Conservation (phyloP, 2,888 invertebrate species). For the Zelleria hepariella region DNA sequence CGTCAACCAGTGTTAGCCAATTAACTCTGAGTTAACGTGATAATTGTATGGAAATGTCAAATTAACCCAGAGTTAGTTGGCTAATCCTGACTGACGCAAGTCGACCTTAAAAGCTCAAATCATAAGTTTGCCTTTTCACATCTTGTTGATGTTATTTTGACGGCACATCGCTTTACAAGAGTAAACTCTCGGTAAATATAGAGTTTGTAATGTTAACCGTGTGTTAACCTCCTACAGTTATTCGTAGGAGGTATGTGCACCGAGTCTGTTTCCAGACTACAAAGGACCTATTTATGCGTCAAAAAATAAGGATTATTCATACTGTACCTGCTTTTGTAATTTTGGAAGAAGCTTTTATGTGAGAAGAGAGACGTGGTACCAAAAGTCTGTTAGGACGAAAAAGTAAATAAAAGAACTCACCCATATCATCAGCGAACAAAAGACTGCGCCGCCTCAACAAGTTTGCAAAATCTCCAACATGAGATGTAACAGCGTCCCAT, state of each 20-base stretch:
- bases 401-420: neutral
- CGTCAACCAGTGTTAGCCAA: too few species aligned
- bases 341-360: neutral
- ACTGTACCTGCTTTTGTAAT: neutral
- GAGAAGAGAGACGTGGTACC: neutral
- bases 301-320: neutral
- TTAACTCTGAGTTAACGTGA: too few species aligned
- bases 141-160: neutral
- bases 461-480: neutral
- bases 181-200: neutral
- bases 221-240: too few species aligned
- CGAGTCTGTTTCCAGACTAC: too few species aligned
- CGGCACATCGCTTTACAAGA: neutral
- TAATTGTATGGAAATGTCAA: too few species aligned
- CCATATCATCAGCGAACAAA: neutral
- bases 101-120: too few species aligned
- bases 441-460: neutral
- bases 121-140: neutral
- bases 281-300: too few species aligned
- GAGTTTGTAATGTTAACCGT: neutral
- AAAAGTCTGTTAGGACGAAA: neutral
- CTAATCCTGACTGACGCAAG: too few species aligned
- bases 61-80: too few species aligned
- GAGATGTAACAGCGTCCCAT: neutral
- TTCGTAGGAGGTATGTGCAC: too few species aligned